Percentiles rank a stretch among this genome's conserved stretches.
phyloP scores from a whole-genome alignment of 2,797 vertebrate species.

The Peromyscus attwateri region DNA sequence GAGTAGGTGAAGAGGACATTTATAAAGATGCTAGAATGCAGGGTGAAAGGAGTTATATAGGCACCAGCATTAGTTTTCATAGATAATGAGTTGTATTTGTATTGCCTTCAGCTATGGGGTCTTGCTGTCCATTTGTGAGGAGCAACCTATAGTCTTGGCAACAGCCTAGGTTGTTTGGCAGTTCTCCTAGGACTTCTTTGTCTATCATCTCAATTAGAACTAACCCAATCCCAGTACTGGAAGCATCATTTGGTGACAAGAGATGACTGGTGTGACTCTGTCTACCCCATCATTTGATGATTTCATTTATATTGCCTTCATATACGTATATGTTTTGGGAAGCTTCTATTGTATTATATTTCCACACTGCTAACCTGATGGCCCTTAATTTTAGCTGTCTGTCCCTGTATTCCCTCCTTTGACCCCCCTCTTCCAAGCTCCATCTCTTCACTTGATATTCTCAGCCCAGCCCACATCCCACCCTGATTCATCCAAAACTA shows the following conservation, averaged over 20 bases:
- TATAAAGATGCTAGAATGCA: no score
- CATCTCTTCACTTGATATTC: background rate
- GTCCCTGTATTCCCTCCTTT: background rate
- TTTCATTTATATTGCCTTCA: background rate
- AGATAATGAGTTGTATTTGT: background rate
- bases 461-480: background rate
- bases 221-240: no score
- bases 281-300: background rate
- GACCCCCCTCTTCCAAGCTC: background rate
- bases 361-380: background rate
- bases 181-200: background rate
- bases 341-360: background rate
- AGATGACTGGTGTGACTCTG: no score
- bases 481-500: background rate
- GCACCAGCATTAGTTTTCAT: no score
- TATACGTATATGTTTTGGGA: background rate
- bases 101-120: no score
- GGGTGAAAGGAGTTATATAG: no score
- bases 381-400: no score
- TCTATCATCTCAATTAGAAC: background rate
- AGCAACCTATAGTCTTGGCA: background rate
- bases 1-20: background rate
- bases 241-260: background rate
- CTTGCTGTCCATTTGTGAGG: background rate
- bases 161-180: background rate